Percentiles rank a stretch among this genome's conserved stretches.
Conservation (phyloP, 2,888 invertebrate species). For the Acheta domesticus region DNA sequence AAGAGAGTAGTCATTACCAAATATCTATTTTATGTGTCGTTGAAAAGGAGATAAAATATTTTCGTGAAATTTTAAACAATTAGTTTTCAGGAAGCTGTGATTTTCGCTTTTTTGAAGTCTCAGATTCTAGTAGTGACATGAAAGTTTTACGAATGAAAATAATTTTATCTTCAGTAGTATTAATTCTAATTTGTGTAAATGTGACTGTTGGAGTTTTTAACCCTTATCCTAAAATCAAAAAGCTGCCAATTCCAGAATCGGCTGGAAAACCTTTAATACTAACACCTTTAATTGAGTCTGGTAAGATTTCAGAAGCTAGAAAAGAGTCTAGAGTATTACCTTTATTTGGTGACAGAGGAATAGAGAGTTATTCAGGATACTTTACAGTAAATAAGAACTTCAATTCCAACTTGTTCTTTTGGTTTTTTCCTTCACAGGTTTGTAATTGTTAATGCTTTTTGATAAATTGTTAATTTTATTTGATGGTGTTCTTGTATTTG, state of each 20-base stretch:
- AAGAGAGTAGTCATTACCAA: too few relatives aligned
- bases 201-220: background rate
- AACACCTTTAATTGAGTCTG: conserved; percentile 68
- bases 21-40: too few relatives aligned
- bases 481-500: background rate
- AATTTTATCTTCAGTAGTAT: too few relatives aligned
- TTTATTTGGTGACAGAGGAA: conserved; percentile 42
- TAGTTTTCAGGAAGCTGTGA: too few relatives aligned
- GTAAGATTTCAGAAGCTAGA: conserved; percentile 51
- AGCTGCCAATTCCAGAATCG: conserved; percentile 31
- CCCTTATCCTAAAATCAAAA: background rate
- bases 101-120: too few relatives aligned
- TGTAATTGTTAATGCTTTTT: background rate
- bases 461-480: too few relatives aligned
- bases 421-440: conserved; percentile 58
- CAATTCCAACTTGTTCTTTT: conserved; percentile 61
- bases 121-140: too few relatives aligned
- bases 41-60: too few relatives aligned
- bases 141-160: too few relatives aligned
- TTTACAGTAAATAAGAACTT: conserved; percentile 58
- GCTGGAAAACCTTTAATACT: conserved; percentile 66
- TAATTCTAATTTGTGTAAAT: too few relatives aligned
- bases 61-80: too few relatives aligned
- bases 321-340: conserved; percentile 22
- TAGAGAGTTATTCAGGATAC: conserved; percentile 59